Evolutionary conservation across 2,888 invertebrate genomes (phyloP).

Genomic region (Orthosia gothica): DNA sequence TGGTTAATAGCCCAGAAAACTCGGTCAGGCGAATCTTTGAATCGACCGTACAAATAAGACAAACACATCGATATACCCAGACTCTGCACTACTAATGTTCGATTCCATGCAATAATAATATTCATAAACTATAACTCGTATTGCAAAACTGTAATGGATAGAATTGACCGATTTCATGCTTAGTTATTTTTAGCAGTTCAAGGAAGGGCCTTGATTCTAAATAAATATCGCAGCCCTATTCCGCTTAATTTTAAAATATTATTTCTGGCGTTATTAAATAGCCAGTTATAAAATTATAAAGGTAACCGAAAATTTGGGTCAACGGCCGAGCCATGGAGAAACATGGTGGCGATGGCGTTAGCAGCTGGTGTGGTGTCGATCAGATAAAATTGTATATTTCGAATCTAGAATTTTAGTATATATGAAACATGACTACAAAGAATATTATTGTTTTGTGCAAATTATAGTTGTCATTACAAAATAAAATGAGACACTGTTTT

Average conservation of each 20-base stretch:
- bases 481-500: slow-evolving; percentile 7
- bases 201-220: slow-evolving; percentile 42
- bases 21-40: slow-evolving; percentile 75
- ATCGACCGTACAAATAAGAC: slow-evolving; percentile 39
- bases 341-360: slow-evolving; percentile 51
- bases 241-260: slow-evolving; percentile 40
- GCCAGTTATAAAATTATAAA: slow-evolving; percentile 51
- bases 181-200: slow-evolving; percentile 49
- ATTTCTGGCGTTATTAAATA: slow-evolving; percentile 45
- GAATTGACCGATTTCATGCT: slow-evolving; percentile 25
- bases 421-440: slow-evolving; percentile 5
- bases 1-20: slow-evolving; percentile 84
- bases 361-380: slow-evolving; percentile 59
- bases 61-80: slow-evolving; percentile 22
- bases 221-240: slow-evolving; percentile 30
- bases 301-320: slow-evolving; percentile 61
- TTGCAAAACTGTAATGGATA: slow-evolving; percentile 22
- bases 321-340: slow-evolving; percentile 65
- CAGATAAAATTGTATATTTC: slow-evolving; percentile 55
- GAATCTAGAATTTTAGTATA: slow-evolving; percentile 36
- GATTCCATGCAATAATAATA: slow-evolving; percentile 24
- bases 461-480: slow-evolving; percentile 19
- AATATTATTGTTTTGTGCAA: neutral
- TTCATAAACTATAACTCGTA: slow-evolving; percentile 17
- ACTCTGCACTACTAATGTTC: slow-evolving; percentile 20